Base-by-base conservation (phyloP, 1,140 invertebrate genomes). In the Drosophila pseudoananassae region DNA sequence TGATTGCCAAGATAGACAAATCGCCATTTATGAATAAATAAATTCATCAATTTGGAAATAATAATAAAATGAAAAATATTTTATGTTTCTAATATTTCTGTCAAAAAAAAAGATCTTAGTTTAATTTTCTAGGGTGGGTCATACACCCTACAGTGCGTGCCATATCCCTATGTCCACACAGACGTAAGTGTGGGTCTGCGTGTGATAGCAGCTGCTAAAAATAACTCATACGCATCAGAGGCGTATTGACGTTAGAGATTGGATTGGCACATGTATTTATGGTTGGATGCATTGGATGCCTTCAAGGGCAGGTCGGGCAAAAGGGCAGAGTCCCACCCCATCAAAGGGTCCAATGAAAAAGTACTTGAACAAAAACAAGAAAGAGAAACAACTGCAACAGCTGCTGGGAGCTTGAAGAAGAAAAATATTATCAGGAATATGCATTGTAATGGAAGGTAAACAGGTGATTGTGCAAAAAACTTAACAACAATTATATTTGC, bases 401-500 rank as follows among this genome's bases (percentile, higher is more conserved):
- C 43, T 45, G 45, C 29, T 36, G 52, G n/a, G 36, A 52, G 56
- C 52, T 25, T 58, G 36, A 63, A 70, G 69, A 80, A n/a, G n/a
- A 59, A 65, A 68, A 71, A 66, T 68, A 58, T 56, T 68, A 68
- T 74, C 70, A 78, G 31, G 70, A 81, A 74, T 60, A 63, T 78
- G 77, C 57, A 85, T 66, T 82, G 69, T 82, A 74, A 80, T 69
- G 46, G 45, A 82, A 82, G 46, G 82, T 81, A 82, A 85, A 87
- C 82, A 87, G 61, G 78, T 69, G 82, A 85, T 85, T 73, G 52
- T 74, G 77, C 50, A 74, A 46, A 55, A 61, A 64, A 47, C 66
- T 36, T 43, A 64, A 38, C 43, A 60, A 54, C 47, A 51, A 50
- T 40, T 74, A 54, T 20, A 61, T 27, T 27, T 27, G 25, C 25